A percentile compares a stretch with the other conserved stretches of the same genome.
phyloP scores from a whole-genome alignment of 2,113 vertebrate genomes.

The Melanerpes aurifrons region DNA sequence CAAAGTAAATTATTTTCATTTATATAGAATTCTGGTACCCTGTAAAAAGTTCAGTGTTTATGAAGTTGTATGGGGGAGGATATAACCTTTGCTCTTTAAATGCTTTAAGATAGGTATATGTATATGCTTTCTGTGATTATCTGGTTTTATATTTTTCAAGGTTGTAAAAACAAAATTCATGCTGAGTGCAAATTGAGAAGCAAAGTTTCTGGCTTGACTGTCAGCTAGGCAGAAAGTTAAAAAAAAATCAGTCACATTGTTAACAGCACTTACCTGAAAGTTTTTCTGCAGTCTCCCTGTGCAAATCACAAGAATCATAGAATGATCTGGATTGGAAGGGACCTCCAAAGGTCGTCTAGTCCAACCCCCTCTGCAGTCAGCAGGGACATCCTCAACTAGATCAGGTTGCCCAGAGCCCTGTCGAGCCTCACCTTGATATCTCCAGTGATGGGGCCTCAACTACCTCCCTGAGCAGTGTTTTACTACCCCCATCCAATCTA shows the following conservation, averaged over 20 bases:
- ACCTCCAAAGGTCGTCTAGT: too few species aligned
- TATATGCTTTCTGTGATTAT: not conserved
- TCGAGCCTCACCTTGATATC: too few species aligned
- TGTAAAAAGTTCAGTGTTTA: not conserved
- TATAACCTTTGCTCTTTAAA: not conserved
- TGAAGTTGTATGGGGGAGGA: not conserved
- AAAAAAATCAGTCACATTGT: not conserved
- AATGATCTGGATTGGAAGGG: too few species aligned
- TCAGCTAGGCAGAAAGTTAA: not conserved
- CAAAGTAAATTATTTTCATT: too few species aligned
- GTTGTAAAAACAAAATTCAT: not conserved
- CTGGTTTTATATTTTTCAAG: not conserved
- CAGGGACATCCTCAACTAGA: too few species aligned
- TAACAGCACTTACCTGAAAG: not conserved
- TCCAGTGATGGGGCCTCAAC: too few species aligned
- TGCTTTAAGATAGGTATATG: not conserved
- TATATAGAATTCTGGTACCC: too few species aligned
- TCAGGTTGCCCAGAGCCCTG: too few species aligned
- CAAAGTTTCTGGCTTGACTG: not conserved
- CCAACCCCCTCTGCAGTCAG: too few species aligned
- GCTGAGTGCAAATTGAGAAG: not conserved
- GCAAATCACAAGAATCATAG: not conserved
- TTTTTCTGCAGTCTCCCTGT: not conserved
- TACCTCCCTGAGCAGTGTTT: too few species aligned
- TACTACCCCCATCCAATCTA: too few species aligned